phyloP scores from a whole-genome alignment of 2,797 vertebrate species.

The Neosilurus mollespiculum region DNA sequence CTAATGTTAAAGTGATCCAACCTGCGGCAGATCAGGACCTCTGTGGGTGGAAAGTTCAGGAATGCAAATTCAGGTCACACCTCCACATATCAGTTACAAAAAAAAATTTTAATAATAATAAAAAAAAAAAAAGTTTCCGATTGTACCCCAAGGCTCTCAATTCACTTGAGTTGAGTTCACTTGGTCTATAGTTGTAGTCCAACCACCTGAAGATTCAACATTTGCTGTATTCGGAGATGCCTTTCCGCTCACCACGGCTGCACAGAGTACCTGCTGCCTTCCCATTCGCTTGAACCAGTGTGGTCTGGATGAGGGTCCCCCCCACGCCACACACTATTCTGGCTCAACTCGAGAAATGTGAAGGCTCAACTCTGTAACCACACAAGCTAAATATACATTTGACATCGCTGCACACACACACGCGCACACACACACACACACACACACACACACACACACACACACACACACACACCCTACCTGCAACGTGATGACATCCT shows the following conservation, averaged over 20 bases:
- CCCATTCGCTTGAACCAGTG: background rate
- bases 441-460: constrained; percentile 7
- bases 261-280: background rate
- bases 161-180: no score
- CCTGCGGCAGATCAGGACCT: background rate
- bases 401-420: background rate
- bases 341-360: background rate
- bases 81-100: no score
- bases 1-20: no score
- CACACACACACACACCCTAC: constrained; percentile 60
- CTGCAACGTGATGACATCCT: constrained; percentile 91
- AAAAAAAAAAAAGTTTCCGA: no score
- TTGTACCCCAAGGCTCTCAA: no score
- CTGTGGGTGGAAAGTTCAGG: background rate
- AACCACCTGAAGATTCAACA: no score
- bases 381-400: no score
- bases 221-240: background rate
- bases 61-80: background rate
- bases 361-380: background rate
- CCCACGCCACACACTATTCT: background rate
- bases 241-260: background rate
- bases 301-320: no score
- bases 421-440: background rate
- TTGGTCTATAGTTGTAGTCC: background rate
- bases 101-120: no score